Base-by-base conservation (phyloP, 1,140 invertebrate genomes). In the Trichogramma pretiosum region DNA sequence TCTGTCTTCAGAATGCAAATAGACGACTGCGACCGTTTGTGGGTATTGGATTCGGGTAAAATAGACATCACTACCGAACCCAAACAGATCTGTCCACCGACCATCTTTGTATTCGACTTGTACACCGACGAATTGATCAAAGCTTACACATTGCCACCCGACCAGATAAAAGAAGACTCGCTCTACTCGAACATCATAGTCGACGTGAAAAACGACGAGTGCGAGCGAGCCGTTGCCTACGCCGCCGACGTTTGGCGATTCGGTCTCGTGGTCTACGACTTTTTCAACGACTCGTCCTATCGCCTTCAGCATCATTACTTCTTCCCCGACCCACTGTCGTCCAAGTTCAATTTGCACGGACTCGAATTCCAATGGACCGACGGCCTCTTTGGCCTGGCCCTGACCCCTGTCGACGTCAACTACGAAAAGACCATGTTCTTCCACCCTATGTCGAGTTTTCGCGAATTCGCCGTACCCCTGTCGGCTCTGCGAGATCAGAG, bases 331-430 rank as follows among this genome's bases (percentile, higher is more conserved):
- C 87, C 87, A 0, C 52, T 87, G 3, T 79, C 83, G 1, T 77
- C 83, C 2, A 80, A 79, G 51, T 77, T 74, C 53, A 78, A 80
- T 14, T 54, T 85, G 0, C 82, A 86, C 48, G 83, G 81, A 10
- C 50, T 87, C 0, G 79, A 81, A 39, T 89, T 87, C 57, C 81
- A 85, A 56, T 89, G 86, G 85, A 76, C 82, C 2, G 87, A 89
- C 57, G 87, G 87, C 2, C 76, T 89, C 14, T 87, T 89, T 57
- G 85, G 84, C 0, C 68, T 88, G 53, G 78, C 84, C 8, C 55
- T 89, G 16, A 79, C 78, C 17, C 81, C 82, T 0, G 42, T 75
- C 0, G 69, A 79, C 38, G 57, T 74, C 5, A 59, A 60, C n/a
- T 53, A 65, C 5, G 79, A 86, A 16, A 68, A 80, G 32, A 71